These are phyloP conservation scores for Hystrix brachyura DNA, from an alignment of 2,113 vertebrate species.

Conservation along the genomic window DNA sequence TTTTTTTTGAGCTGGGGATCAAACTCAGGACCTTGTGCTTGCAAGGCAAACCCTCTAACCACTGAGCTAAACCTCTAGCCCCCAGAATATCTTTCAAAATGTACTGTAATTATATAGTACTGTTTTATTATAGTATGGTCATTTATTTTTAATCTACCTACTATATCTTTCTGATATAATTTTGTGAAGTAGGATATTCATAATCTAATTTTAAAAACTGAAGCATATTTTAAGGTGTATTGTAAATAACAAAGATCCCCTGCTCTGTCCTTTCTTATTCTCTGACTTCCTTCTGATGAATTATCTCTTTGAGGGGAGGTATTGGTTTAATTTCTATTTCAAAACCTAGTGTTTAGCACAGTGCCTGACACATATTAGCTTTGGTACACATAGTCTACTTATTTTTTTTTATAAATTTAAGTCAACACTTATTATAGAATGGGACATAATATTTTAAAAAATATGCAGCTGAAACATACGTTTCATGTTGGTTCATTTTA, in stretches of 20 bases:
- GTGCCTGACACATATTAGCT: not conserved
- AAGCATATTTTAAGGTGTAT: not conserved
- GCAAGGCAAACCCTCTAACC: too few relatives aligned
- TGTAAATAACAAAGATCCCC: not conserved
- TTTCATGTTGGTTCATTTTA: conserved; percentile 65
- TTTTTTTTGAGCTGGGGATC: too few relatives aligned
- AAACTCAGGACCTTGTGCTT: too few relatives aligned
- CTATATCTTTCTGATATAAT: not conserved
- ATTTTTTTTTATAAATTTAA: not conserved
- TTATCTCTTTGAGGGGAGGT: conserved; percentile 2
- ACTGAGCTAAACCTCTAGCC: too few relatives aligned
- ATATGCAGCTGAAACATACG: conserved; percentile 38
- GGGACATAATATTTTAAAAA: conserved; percentile 54
- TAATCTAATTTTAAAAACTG: conserved; percentile 4
- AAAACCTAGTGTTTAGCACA: not conserved
- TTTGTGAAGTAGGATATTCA: not conserved
- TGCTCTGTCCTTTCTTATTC: conserved; percentile 15
- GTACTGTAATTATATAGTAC: not conserved
- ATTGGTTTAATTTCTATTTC: conserved; percentile 45
- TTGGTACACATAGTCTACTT: not conserved
- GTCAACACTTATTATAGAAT: conserved; percentile 70
- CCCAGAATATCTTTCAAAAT: not conserved
- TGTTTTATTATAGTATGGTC: conserved; percentile 26
- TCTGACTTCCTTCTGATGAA: not conserved
- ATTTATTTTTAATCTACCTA: not conserved